Percentiles rank a stretch among this genome's conserved stretches.
Evolutionary conservation across 2,113 vertebrate species (phyloP).

Genomic region (Megaptera novaeangliae): DNA sequence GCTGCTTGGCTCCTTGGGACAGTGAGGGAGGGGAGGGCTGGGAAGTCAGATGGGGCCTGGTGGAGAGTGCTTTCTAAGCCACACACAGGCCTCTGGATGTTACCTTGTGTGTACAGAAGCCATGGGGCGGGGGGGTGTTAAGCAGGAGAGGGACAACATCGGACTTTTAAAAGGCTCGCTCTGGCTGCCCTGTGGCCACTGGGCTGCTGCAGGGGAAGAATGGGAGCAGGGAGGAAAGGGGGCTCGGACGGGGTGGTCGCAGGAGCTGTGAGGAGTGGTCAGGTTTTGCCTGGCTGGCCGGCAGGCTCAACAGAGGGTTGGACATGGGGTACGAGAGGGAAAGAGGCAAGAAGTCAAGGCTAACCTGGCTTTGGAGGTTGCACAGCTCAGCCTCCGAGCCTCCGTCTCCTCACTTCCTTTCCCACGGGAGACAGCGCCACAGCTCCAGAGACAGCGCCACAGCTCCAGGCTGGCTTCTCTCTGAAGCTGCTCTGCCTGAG

Average conservation of each 20-base stretch:
- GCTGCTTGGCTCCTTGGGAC: background rate
- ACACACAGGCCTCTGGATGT: background rate
- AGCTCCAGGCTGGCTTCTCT: background rate
- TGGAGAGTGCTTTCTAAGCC: too few relatives aligned
- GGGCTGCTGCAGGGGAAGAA: background rate
- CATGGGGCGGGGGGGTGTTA: too few relatives aligned
- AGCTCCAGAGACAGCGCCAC: background rate
- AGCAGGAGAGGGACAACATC: background rate
- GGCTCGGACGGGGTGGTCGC: background rate
- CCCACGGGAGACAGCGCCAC: background rate
- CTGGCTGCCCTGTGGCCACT: background rate
- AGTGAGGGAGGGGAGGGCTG: background rate
- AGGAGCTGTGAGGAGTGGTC: background rate
- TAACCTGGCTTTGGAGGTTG: background rate
- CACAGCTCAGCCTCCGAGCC: background rate
- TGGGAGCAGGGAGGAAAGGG: background rate
- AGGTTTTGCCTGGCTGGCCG: background rate
- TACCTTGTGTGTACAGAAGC: background rate
- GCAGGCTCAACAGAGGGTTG: background rate
- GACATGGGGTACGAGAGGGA: background rate
- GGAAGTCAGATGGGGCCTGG: background rate
- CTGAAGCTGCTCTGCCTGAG: background rate
- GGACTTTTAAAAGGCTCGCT: background rate
- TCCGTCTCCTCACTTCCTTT: background rate
- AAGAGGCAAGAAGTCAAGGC: background rate